phyloP scores from a whole-genome alignment of 2,797 vertebrate genomes.

The Scarus forsteni region DNA sequence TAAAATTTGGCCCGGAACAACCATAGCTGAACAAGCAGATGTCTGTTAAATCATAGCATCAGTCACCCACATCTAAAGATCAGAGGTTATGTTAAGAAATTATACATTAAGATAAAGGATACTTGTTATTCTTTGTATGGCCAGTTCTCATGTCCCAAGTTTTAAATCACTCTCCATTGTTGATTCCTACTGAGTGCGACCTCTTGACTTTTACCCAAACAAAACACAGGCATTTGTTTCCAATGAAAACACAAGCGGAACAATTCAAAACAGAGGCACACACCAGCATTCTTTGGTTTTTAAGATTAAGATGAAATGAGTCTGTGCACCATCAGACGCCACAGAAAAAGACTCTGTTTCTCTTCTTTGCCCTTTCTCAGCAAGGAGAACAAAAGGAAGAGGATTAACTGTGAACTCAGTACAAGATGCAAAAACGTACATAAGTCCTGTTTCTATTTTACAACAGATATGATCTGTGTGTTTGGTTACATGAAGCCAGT shows the following conservation, averaged over 20 bases:
- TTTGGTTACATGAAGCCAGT: too few species aligned
- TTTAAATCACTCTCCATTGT: constrained; percentile 38
- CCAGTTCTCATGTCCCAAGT: constrained; percentile 12
- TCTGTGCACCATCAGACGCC: constrained; percentile 11
- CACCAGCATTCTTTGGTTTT: constrained; percentile 51
- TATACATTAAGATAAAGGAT: too few species aligned
- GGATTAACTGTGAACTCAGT: background rate
- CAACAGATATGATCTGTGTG: background rate
- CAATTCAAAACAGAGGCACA: constrained; percentile 61
- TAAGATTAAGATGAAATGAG: constrained; percentile 43
- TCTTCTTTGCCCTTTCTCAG: constrained; percentile 17
- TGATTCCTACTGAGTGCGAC: constrained; percentile 64
- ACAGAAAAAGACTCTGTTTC: constrained; percentile 49
- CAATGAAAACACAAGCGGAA: constrained; percentile 65
- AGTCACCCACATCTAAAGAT: too few species aligned
- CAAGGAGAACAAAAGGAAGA: constrained; percentile 13
- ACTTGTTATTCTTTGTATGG: too few species aligned
- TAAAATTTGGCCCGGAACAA: too few species aligned
- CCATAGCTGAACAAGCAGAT: too few species aligned
- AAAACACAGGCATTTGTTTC: constrained; percentile 63
- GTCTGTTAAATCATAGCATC: too few species aligned
- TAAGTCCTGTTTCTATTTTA: background rate
- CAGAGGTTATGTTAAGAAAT: too few species aligned
- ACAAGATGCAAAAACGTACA: background rate
- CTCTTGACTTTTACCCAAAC: constrained; percentile 58